phyloP scores from a whole-genome alignment of 2,113 vertebrate genomes.

The Amblyornis subalaris region DNA sequence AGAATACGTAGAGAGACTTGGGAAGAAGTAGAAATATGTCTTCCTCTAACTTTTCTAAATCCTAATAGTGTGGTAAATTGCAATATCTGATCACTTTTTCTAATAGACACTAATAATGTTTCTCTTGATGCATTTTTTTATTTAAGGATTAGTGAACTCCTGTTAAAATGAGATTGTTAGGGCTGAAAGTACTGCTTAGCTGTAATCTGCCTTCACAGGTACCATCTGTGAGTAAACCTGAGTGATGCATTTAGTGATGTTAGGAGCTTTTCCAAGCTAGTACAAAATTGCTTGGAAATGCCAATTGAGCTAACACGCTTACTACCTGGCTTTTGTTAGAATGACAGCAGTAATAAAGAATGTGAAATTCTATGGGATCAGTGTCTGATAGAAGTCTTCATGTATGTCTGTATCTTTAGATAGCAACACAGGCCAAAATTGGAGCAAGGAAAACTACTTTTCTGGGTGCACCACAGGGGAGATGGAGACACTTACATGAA shows the following conservation, averaged over 20 bases:
- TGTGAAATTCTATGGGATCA: not conserved
- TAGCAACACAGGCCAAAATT: not conserved
- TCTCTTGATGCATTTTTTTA: not conserved
- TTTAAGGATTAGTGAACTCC: not conserved
- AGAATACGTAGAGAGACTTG: not conserved
- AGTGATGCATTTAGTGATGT: not conserved
- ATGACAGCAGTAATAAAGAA: not conserved
- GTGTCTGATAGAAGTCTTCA: not conserved
- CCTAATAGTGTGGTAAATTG: not conserved
- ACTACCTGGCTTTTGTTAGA: not conserved
- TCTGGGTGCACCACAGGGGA: not conserved
- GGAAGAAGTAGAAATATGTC: not conserved
- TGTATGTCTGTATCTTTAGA: not conserved
- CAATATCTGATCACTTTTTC: not conserved
- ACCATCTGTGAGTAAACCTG: not conserved
- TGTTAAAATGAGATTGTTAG: not conserved
- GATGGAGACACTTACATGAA: not conserved
- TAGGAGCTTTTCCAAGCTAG: not conserved
- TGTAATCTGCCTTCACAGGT: not conserved
- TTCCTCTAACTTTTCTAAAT: not conserved
- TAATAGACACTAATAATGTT: not conserved
- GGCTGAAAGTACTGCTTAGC: not conserved
- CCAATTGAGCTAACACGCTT: not conserved
- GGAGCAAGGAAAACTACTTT: not conserved
- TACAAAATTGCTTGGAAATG: not conserved